Conservation (phyloP, 2,113 vertebrate genomes). For the Mus spicilegus region DNA sequence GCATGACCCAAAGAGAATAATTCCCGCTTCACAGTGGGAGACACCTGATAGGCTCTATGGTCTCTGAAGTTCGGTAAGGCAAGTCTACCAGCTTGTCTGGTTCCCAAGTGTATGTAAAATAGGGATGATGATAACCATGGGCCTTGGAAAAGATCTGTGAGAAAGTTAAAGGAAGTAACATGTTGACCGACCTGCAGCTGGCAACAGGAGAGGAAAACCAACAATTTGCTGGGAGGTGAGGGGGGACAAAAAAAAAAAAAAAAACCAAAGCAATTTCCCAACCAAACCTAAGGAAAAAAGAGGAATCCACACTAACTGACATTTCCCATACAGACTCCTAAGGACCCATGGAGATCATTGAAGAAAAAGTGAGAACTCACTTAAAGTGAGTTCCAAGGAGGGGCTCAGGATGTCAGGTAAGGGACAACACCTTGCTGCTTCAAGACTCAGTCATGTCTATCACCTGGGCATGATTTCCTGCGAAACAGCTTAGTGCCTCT, state of each 20-base stretch:
- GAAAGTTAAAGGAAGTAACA: slow-evolving; percentile 34
- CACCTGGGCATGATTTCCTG: not conserved
- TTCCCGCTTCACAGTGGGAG: not conserved
- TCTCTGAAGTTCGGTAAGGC: not conserved
- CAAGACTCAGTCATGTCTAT: not conserved
- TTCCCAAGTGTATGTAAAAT: slow-evolving; percentile 14
- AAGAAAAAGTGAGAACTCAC: not conserved
- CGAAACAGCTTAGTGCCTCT: not conserved
- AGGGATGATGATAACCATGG: not conserved
- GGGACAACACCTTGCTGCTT: not conserved
- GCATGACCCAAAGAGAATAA: not conserved
- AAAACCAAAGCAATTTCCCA: not conserved
- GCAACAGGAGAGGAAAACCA: not conserved
- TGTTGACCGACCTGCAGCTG: not conserved
- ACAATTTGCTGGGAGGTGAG: not conserved
- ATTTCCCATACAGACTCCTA: slow-evolving; percentile 3
- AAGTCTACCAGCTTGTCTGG: slow-evolving; percentile 1
- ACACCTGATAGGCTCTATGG: not conserved
- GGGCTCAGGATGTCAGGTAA: not conserved
- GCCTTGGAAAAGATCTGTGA: slow-evolving; percentile 18
- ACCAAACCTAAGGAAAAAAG: slow-evolving; percentile 18
- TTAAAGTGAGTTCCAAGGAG: not conserved
- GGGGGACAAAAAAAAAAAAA: too few relatives aligned
- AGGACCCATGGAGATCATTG: not conserved
- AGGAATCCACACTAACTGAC: not conserved